Evolutionary conservation across 2,888 invertebrate species (phyloP).

Genomic region (Leuctra nigra): DNA sequence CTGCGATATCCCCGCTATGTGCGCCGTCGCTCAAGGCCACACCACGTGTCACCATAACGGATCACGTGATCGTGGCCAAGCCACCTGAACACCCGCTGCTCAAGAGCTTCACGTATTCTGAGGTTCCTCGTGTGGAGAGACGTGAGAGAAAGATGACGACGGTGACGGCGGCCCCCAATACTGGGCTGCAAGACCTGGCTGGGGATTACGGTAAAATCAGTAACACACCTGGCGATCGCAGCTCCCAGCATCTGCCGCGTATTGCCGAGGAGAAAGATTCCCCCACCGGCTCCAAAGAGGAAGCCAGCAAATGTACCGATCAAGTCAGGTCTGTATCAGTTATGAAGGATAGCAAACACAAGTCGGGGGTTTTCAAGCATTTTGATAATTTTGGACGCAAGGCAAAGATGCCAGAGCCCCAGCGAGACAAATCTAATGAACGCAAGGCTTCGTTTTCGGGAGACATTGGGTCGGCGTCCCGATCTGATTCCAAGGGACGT

Average conservation of each 20-base stretch:
- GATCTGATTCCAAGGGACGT: background rate
- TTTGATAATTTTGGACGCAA: background rate
- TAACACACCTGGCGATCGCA: conserved; percentile 41
- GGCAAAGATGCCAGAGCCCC: background rate
- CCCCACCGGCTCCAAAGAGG: conserved; percentile 52
- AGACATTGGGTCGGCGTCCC: background rate
- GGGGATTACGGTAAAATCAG: background rate
- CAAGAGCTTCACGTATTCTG: background rate
- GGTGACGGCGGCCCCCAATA: background rate
- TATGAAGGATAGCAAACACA: background rate
- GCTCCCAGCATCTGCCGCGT: conserved; percentile 54
- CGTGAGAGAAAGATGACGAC: background rate
- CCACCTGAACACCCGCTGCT: conserved; percentile 31
- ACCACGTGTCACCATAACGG: background rate
- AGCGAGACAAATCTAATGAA: background rate
- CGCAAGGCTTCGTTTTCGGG: background rate
- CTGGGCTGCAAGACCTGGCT: background rate
- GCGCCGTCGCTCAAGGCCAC: conserved; percentile 38
- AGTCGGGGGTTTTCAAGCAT: background rate
- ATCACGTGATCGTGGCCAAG: conserved; percentile 25
- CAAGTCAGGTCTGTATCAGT: background rate
- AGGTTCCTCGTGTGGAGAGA: background rate
- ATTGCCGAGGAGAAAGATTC: conserved; percentile 86
- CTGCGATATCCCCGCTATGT: conserved; percentile 70
- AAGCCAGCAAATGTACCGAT: conserved; percentile 28